Percentiles rank a stretch among this genome's conserved stretches.
Conservation (phyloP, 2,888 invertebrate genomes). For the Diaphora mendica region DNA sequence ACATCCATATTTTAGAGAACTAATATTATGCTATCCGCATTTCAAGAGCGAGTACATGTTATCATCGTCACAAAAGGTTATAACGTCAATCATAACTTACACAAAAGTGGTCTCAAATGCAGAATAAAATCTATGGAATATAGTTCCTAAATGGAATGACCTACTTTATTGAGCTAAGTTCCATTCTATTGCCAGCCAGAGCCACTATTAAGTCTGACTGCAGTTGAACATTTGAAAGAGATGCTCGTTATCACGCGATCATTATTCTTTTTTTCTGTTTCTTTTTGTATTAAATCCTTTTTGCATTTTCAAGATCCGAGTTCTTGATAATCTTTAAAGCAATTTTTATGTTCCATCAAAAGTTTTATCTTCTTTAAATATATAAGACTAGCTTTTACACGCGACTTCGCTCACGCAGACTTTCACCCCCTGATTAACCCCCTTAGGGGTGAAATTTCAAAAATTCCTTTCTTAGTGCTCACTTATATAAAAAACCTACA, state of each 20-base stretch:
- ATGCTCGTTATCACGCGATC: slow-evolving; percentile 52
- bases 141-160: slow-evolving; percentile 26
- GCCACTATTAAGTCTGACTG: slow-evolving; percentile 18
- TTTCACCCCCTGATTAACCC: too few species aligned
- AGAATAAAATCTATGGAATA: slow-evolving; percentile 4
- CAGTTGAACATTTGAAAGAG: slow-evolving; percentile 40
- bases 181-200: slow-evolving; percentile 20
- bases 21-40: not conserved
- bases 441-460: too few species aligned
- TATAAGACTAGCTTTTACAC: too few species aligned
- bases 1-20: too few species aligned
- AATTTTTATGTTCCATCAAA: not conserved
- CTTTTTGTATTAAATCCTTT: slow-evolving; percentile 49
- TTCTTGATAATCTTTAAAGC: slow-evolving; percentile 8
- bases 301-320: slow-evolving; percentile 34
- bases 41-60: not conserved
- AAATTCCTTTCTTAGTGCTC: too few species aligned
- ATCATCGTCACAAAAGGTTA: not conserved
- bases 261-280: slow-evolving; percentile 53
- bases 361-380: not conserved
- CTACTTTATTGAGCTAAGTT: slow-evolving; percentile 21
- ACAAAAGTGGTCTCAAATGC: not conserved
- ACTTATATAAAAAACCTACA: too few species aligned
- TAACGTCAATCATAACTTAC: not conserved
- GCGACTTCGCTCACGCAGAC: too few species aligned